Conservation (phyloP, 2,113 vertebrate species). For the Caloenas nicobarica region DNA sequence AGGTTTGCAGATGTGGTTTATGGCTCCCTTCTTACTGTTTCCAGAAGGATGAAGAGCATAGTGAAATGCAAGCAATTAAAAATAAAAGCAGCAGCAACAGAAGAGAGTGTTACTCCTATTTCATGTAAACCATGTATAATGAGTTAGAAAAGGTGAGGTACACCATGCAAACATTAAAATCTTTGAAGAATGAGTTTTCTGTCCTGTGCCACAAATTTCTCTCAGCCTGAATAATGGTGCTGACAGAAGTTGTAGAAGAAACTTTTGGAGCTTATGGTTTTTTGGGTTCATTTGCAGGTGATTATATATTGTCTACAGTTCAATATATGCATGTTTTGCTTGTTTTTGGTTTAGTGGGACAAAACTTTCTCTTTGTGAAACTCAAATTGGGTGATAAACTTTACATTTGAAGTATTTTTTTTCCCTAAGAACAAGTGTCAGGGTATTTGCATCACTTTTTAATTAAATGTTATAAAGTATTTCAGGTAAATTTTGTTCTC, state of each 20-base stretch:
- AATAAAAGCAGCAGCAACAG: not conserved
- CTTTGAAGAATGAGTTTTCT: not conserved
- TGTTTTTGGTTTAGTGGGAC: not conserved
- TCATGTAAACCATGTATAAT: not conserved
- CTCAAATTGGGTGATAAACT: not conserved
- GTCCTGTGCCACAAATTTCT: not conserved
- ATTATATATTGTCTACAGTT: not conserved
- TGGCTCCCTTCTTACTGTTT: not conserved
- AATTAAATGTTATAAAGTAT: not conserved
- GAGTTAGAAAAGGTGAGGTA: not conserved
- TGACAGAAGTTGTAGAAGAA: not conserved
- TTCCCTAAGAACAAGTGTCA: not conserved
- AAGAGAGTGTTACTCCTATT: not conserved
- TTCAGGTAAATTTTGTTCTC: not conserved
- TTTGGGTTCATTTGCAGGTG: not conserved
- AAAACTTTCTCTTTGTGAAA: not conserved
- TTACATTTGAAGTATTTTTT: not conserved
- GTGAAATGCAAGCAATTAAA: not conserved
- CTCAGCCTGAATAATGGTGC: not conserved
- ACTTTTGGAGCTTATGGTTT: not conserved
- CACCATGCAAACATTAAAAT: not conserved
- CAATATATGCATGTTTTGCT: not conserved
- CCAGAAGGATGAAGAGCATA: not conserved
- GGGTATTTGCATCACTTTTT: not conserved
- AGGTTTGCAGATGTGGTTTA: not conserved